Evolutionary conservation across 1,140 invertebrate genomes (phyloP).

Genomic region (Aphidius gifuensis): DNA sequence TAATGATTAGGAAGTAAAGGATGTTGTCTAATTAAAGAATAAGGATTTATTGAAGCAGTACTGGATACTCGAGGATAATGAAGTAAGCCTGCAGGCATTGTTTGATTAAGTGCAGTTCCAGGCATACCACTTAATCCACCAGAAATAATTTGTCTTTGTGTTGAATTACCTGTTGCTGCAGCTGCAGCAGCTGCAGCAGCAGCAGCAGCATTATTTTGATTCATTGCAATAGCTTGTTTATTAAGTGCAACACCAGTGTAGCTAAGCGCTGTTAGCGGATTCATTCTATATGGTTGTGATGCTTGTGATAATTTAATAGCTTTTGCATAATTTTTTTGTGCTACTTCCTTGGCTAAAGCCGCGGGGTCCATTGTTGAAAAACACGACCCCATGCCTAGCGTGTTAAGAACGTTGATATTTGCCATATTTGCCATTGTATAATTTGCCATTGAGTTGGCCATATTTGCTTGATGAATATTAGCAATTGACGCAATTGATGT

Average conservation of each 20-base stretch:
- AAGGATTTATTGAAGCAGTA: conserved; percentile 54
- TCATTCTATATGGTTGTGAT: conserved; percentile 47
- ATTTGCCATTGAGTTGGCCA: conserved; percentile 32
- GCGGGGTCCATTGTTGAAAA: conserved; percentile 57
- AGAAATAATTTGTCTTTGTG: conserved; percentile 38
- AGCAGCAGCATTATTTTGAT: conserved; percentile 32
- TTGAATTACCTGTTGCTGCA: conserved; percentile 29
- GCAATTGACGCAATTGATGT: conserved; percentile 35
- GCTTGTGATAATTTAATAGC: conserved; percentile 62
- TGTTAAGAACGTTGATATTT: conserved; percentile 46
- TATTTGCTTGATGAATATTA: conserved; percentile 23
- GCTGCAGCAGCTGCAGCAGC: conserved; percentile 38
- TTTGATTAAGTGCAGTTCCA: conserved; percentile 35
- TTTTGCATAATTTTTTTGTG: conserved; percentile 74
- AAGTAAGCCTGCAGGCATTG: conserved; percentile 49
- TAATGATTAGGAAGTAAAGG: conserved; percentile 47
- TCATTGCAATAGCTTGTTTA: conserved; percentile 57
- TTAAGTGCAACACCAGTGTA: conserved; percentile 78
- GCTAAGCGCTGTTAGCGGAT: conserved; percentile 63
- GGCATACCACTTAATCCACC: conserved; percentile 41
- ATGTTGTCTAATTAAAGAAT: conserved; percentile 54
- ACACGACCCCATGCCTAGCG: conserved; percentile 40
- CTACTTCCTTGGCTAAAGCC: conserved; percentile 69
- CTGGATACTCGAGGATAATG: conserved; percentile 60
- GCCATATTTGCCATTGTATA: conserved; percentile 45